Evolutionary conservation across 2,888 invertebrate genomes (phyloP).

Genomic region (Rugalucina vietnamica): DNA sequence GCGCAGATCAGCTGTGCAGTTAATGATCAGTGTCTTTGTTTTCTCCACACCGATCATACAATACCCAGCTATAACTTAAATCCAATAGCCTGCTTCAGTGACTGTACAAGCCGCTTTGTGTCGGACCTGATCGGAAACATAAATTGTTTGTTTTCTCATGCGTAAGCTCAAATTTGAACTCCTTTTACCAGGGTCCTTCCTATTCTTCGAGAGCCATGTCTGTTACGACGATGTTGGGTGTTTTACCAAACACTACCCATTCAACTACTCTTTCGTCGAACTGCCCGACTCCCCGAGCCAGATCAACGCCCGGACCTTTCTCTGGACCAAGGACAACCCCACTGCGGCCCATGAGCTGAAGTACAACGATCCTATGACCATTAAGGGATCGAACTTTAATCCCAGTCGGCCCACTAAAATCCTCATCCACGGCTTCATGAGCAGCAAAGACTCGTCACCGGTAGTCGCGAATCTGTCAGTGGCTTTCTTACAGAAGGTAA

Average conservation of each 20-base stretch:
- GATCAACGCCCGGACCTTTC: constrained; percentile 62
- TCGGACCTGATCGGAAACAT: too few species aligned
- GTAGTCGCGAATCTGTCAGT: constrained; percentile 97
- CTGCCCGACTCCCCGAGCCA: constrained; percentile 66
- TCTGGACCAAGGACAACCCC: constrained; percentile 86
- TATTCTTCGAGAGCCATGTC: constrained; percentile 58
- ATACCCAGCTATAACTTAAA: too few species aligned
- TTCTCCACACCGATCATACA: too few species aligned
- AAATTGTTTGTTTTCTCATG: too few species aligned
- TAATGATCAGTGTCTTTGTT: too few species aligned
- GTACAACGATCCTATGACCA: constrained; percentile 88
- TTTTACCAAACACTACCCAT: constrained; percentile 67
- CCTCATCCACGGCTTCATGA: constrained; percentile 96
- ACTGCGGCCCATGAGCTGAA: constrained; percentile 81
- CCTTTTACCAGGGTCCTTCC: not conserved
- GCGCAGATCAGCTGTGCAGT: too few species aligned
- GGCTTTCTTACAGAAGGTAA: constrained; percentile 93
- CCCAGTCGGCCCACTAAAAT: constrained; percentile 92
- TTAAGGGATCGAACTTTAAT: constrained; percentile 91
- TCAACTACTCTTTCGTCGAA: constrained; percentile 66
- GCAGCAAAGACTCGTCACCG: constrained; percentile 90
- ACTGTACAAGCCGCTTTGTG: too few species aligned
- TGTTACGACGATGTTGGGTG: constrained; percentile 75
- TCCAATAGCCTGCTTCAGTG: too few species aligned
- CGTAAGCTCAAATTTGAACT: too few species aligned